Conservation (phyloP, 1,140 invertebrate genomes). For the Cepaea nemoralis region DNA sequence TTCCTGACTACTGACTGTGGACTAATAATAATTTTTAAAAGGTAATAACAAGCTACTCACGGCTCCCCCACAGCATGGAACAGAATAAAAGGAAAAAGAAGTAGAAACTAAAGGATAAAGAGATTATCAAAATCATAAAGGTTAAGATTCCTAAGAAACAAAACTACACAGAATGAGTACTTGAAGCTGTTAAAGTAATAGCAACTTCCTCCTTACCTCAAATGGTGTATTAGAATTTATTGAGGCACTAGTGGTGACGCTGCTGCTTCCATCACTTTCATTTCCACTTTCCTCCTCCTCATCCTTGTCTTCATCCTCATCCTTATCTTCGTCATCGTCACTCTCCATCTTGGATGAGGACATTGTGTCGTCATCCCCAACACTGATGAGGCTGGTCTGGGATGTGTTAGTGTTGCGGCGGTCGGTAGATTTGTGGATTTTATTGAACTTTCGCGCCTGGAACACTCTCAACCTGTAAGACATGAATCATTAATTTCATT, state of each 20-base stretch:
- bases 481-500: slow-evolving; percentile 39
- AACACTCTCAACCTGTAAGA: slow-evolving; percentile 78
- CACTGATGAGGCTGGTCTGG: neutral
- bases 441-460: slow-evolving; percentile 79
- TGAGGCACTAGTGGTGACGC: slow-evolving; percentile 24
- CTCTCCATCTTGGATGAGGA: slow-evolving; percentile 34
- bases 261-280: slow-evolving; percentile 40
- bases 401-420: slow-evolving; percentile 45
- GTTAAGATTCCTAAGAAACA: no score
- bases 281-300: slow-evolving; percentile 38
- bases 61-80: no score
- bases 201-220: slow-evolving; percentile 28
- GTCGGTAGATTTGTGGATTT: slow-evolving; percentile 37
- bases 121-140: no score
- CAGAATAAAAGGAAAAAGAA: no score
- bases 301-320: slow-evolving; percentile 41
- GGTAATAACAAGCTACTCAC: no score
- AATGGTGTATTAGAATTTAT: slow-evolving; percentile 27
- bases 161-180: no score
- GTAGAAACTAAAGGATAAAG: no score
- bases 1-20: no score
- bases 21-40: no score
- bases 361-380: slow-evolving; percentile 31
- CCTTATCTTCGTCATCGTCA: slow-evolving; percentile 36
- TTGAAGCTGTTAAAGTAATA: no score